Base-by-base conservation (phyloP, 1,140 invertebrate species). In the Zelostemma sp. region DNA sequence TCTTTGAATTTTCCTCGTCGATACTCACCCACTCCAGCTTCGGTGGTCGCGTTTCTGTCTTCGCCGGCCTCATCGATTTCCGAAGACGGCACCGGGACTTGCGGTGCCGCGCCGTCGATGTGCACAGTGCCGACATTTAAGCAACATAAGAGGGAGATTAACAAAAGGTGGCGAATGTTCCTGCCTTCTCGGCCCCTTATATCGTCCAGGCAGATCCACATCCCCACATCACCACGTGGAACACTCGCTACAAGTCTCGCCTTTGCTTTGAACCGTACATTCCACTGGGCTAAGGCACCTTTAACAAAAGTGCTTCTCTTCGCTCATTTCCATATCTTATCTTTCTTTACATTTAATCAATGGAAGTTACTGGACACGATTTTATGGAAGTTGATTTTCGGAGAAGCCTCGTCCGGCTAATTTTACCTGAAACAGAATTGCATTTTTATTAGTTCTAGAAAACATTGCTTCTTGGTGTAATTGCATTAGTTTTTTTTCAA, bases 201-300 rank as follows among this genome's bases (percentile, higher is more conserved):
- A 72, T 68, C 63, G 72, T 79, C 63, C 64, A 78, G 77, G 60
- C 82, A 75, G 78, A 85, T 84, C 83, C 83, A 84, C 83, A 85
- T 85, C 79, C 82, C 83, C 80, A 82, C 83, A 85, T 85, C 73
- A 85, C 82, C 79, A 81, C 57, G 61, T 71, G 58, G 25, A 49
- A 54, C 65, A 25, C 21, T 25, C 62, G 41, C 58, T n/a, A 58
- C 47, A n/a, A 46, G 54, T 62, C 58, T 60, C 2, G 41, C 3
- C 16, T 61, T 57, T 53, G 57, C 61, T 53, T 31, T 40, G 12
- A 18, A 8, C 21, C 14, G 47, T 16, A 54, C 57, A 70, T 70
- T 40, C 48, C 46, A 46, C n/a, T 43, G 1, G 28, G 21, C 38
- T 64, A 60, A 69, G 60, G 67, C 60, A 64, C 60, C 59, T 60